A percentile compares a stretch with the other conserved stretches of the same genome.
Conservation (phyloP, 1,140 invertebrate genomes). For the Neuroterus valhalla region DNA sequence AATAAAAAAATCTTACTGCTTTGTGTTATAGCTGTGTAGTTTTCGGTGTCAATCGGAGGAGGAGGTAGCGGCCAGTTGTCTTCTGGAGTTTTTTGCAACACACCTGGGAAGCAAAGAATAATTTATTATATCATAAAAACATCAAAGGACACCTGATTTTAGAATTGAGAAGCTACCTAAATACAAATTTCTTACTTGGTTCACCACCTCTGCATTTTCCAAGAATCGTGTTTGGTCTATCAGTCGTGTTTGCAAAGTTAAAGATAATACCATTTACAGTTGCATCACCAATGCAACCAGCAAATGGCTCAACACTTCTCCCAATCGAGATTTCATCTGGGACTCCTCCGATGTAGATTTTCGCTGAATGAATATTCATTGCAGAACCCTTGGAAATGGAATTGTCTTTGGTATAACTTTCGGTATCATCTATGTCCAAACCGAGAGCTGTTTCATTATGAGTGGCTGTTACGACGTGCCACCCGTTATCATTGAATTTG, state of each 20-base stretch:
- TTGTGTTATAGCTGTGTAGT: slow-evolving; percentile 54
- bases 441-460: slow-evolving; percentile 79
- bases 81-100: slow-evolving; percentile 35
- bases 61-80: slow-evolving; percentile 47
- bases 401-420: slow-evolving; percentile 76
- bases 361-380: slow-evolving; percentile 78
- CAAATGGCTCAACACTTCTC: slow-evolving; percentile 77
- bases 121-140: slow-evolving; percentile 27
- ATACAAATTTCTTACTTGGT: slow-evolving; percentile 52
- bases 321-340: slow-evolving; percentile 77
- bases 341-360: slow-evolving; percentile 90
- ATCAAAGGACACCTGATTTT: too few species aligned
- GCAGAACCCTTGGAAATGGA: slow-evolving; percentile 71
- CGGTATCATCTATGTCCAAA: slow-evolving; percentile 90
- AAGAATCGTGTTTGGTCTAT: slow-evolving; percentile 80
- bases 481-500: slow-evolving; percentile 89
- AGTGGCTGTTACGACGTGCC: slow-evolving; percentile 94
- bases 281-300: slow-evolving; percentile 91
- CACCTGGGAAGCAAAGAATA: slow-evolving; percentile 39
- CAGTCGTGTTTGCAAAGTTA: slow-evolving; percentile 85
- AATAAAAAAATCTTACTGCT: slow-evolving; percentile 53
- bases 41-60: slow-evolving; percentile 50
- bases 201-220: slow-evolving; percentile 78
- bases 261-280: slow-evolving; percentile 88
- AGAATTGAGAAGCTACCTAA: neutral